phyloP scores from a whole-genome alignment of 2,797 vertebrate genomes.

The Melopsittacus undulatus region DNA sequence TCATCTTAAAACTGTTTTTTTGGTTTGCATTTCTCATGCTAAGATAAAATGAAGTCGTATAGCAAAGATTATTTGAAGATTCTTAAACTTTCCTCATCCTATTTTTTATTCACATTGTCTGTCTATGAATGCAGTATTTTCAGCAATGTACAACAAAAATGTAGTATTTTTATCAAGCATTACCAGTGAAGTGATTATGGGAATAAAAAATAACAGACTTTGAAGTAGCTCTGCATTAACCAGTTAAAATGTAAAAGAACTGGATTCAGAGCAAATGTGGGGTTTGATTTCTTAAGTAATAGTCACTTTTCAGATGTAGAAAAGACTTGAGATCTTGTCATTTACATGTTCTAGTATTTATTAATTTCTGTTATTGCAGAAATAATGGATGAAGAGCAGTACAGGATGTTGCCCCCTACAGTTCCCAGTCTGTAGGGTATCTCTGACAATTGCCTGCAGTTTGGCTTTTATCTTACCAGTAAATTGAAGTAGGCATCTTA shows the following conservation, averaged over 20 bases:
- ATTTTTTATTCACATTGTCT: background rate
- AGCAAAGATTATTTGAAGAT: background rate
- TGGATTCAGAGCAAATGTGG: background rate
- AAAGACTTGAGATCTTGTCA: background rate
- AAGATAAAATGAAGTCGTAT: background rate
- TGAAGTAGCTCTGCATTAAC: background rate
- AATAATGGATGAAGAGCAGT: background rate
- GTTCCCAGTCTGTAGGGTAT: background rate
- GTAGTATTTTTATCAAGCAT: background rate
- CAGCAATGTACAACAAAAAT: background rate
- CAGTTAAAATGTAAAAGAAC: background rate
- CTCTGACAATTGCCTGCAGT: background rate
- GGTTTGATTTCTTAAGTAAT: background rate
- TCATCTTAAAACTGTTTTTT: background rate
- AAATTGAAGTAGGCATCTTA: background rate
- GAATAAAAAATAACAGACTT: background rate
- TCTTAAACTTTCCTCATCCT: background rate
- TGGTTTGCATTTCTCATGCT: background rate
- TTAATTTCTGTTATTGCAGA: background rate
- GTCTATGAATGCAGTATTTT: background rate
- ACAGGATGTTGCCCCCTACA: background rate
- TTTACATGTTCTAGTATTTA: background rate
- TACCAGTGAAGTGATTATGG: background rate
- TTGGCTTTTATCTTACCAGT: background rate
- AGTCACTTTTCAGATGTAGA: background rate